Evolutionary conservation across 2,888 invertebrate genomes (phyloP), one percentile per base, ranked within the genome.

Genomic region (Clivina fossor): DNA sequence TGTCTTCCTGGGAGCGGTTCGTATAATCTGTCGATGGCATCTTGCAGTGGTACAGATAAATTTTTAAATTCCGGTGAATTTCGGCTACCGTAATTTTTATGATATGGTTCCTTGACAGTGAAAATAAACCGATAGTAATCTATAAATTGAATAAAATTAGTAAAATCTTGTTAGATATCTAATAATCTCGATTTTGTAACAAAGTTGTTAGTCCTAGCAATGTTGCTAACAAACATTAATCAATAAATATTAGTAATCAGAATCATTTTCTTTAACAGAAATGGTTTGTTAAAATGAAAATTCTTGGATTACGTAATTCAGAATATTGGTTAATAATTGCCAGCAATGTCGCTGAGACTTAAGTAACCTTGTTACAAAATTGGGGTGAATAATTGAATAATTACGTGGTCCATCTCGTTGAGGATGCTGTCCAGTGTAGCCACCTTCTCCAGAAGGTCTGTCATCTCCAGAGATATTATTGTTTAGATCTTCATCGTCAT

Each of bases 71-170:
- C 74, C 0, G 65, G 64, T 7, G 83, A 84, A 58, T 82, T 79
- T 41, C 83, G 76, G 66, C 85, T 79, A 16, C 76, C 77, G 67
- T 83, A 83, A 28, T 76, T 78, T 1, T 66, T 66, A 8, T 71
- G 70, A 69, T 82, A 88, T 0, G 83, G 83, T 65, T 88, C 82
- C 65, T 78, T 73, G 15, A 85, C 79, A 26, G 80, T 80, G 65
- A 88, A 76, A 0, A 81, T 76, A 28, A 78, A 69, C 58, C 81
- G 73, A 63, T 76, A 80, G 59, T 73, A 77, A 51, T 69, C 80
- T 78, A 60, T 41, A 67, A 66, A 57, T 22, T 28, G 49, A 49
- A 61, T 8, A 32, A 50, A 46, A 62, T 13, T 5, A 38, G 20
- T 33, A 38, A 30, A 33, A 8, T 50, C 8, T 22, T 2, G 19